Evolutionary conservation across 2,113 vertebrate species (phyloP).

Genomic region (Cebus imitator): DNA sequence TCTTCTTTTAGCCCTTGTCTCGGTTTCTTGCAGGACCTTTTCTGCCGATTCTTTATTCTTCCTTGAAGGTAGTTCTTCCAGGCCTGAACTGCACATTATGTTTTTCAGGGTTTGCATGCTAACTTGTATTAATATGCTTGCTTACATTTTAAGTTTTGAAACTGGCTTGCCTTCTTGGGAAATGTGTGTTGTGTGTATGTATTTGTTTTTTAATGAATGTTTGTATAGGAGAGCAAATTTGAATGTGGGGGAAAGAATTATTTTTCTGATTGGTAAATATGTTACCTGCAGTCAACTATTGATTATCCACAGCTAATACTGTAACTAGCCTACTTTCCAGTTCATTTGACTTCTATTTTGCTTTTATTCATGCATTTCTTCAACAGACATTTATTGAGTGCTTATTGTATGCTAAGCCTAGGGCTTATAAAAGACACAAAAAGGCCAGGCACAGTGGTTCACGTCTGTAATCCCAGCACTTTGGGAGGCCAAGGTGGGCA

Average conservation of each 20-base stretch:
- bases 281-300: slow-evolving; percentile 70
- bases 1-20: slow-evolving; percentile 82
- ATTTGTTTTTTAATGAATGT: slow-evolving; percentile 36
- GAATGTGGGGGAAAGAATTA: slow-evolving; percentile 15
- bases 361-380: background rate
- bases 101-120: slow-evolving; percentile 80
- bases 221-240: slow-evolving; percentile 15
- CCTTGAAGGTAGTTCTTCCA: slow-evolving; percentile 83
- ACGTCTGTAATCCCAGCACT: no score
- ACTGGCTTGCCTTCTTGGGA: slow-evolving; percentile 49
- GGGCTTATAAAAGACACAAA: background rate
- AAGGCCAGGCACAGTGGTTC: no score
- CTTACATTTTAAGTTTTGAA: slow-evolving; percentile 60
- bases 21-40: slow-evolving; percentile 83
- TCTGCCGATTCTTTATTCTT: slow-evolving; percentile 81
- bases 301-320: slow-evolving; percentile 51
- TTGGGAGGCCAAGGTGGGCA: no score
- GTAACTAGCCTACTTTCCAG: background rate
- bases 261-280: slow-evolving; percentile 38
- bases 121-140: slow-evolving; percentile 55
- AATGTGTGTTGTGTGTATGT: slow-evolving; percentile 50
- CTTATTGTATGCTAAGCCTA: slow-evolving; percentile 18
- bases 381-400: background rate
- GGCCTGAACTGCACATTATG: slow-evolving; percentile 67
- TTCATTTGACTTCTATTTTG: background rate